phyloP scores from a whole-genome alignment of 2,797 vertebrate species.

The Odontamblyopus lacepedii region DNA sequence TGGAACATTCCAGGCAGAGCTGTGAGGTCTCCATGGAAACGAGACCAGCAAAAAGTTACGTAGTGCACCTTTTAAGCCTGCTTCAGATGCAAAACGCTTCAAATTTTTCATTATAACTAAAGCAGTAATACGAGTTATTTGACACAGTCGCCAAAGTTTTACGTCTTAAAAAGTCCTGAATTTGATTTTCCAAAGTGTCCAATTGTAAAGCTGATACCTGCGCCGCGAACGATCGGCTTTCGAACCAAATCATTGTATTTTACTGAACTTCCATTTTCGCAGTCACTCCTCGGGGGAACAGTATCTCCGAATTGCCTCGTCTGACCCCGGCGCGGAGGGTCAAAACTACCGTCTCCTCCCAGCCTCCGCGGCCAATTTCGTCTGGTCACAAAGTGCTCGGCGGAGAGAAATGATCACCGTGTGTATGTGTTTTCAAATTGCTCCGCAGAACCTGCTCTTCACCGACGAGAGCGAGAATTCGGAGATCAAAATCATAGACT shows the following conservation, averaged over 20 bases:
- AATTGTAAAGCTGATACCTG: constrained; percentile 7
- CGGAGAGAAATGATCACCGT: constrained; percentile 59
- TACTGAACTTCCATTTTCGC: constrained; percentile 39
- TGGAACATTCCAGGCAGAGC: no score
- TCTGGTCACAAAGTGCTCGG: constrained; percentile 31
- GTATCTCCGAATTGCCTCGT: constrained; percentile 55
- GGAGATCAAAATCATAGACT: constrained; percentile 99
- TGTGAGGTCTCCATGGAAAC: no score
- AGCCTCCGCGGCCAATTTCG: constrained; percentile 54
- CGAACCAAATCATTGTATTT: constrained; percentile 49
- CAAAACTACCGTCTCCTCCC: constrained; percentile 46
- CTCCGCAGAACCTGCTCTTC: constrained; percentile 92
- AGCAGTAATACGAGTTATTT: not conserved
- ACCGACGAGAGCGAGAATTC: constrained; percentile 95
- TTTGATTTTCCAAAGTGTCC: constrained; percentile 13
- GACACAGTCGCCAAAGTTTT: not conserved
- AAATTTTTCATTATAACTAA: not conserved
- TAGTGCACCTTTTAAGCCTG: no score
- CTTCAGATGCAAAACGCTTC: no score
- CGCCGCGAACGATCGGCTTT: constrained; percentile 22
- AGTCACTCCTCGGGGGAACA: constrained; percentile 43
- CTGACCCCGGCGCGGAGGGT: constrained; percentile 42
- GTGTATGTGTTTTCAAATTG: constrained; percentile 51
- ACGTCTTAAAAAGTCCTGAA: not conserved
- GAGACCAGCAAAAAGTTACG: no score